A percentile compares a stretch with the other conserved stretches of the same genome.
These are phyloP conservation scores for Catostylus mosaicus DNA, from an alignment of 30 jellyfish, hydroid and myxozoan species.

Conservation along the genomic window DNA sequence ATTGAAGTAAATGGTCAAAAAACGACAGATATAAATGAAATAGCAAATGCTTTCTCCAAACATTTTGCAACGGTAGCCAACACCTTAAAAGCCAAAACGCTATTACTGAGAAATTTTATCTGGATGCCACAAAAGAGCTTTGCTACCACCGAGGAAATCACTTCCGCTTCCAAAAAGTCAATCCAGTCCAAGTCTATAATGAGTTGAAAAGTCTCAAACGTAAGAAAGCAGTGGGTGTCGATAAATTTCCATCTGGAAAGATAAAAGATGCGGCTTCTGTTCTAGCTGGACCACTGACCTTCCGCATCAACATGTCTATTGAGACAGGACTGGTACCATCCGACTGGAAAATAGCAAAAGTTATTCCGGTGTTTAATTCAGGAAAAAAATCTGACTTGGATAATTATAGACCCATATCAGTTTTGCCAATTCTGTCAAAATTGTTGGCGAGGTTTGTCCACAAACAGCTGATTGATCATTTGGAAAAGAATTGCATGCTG, in stretches of 20 bases:
- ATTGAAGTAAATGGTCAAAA: constrained; percentile 18
- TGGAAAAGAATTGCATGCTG: too few relatives aligned
- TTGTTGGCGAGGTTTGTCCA: too few relatives aligned
- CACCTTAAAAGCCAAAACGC: constrained; percentile 7
- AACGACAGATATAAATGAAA: constrained; percentile 17
- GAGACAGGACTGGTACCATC: too few relatives aligned
- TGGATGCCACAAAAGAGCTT: constrained; percentile 35
- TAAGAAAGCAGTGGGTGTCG: constrained; percentile 33
- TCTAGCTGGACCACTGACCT: too few relatives aligned
- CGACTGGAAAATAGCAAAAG: too few relatives aligned
- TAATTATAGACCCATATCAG: too few relatives aligned
- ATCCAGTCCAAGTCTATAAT: constrained; percentile 19
- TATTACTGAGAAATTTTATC: constrained; percentile 8
- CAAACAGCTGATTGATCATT: too few relatives aligned
- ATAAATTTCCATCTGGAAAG: neutral
- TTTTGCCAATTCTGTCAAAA: too few relatives aligned
- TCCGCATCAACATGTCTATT: too few relatives aligned
- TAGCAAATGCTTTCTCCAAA: constrained; percentile 43
- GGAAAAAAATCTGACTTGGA: too few relatives aligned
- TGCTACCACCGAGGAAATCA: constrained; percentile 9
- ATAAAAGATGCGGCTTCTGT: constrained; percentile 32
- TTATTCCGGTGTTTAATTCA: too few relatives aligned
- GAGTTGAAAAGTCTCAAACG: constrained; percentile 29
- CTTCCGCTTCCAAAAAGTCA: constrained; percentile 6
- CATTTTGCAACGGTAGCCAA: constrained; percentile 38